Conservation (phyloP, 2,797 vertebrate species). For the Botia kubotai region DNA sequence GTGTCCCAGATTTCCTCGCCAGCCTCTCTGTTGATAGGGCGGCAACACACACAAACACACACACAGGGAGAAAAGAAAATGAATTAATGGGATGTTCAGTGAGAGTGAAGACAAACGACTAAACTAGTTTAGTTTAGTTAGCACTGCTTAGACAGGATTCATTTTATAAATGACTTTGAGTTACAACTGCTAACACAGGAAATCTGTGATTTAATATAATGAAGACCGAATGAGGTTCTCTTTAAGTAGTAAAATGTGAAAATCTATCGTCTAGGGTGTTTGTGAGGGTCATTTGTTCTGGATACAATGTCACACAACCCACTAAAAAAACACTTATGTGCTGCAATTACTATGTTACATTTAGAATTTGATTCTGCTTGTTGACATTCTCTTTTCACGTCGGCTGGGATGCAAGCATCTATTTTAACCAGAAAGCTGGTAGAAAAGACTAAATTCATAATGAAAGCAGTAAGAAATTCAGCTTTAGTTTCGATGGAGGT, state of each 20-base stretch:
- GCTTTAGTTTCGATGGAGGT: not conserved
- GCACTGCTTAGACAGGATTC: no score
- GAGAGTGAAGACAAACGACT: conserved; percentile 29
- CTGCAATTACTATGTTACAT: no score
- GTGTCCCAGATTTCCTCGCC: conserved; percentile 94
- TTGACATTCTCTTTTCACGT: not conserved
- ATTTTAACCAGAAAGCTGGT: not conserved
- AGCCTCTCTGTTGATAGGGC: conserved; percentile 85
- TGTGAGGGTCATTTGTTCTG: no score
- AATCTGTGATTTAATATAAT: no score
- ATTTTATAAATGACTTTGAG: no score
- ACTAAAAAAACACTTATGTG: no score
- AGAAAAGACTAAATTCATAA: not conserved
- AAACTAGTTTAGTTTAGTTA: not conserved
- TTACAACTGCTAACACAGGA: no score
- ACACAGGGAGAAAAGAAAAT: conserved; percentile 40
- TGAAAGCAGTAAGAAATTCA: not conserved
- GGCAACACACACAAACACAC: conserved; percentile 50
- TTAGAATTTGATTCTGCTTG: not conserved
- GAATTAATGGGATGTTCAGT: conserved; percentile 22
- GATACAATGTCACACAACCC: no score
- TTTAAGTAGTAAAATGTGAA: no score
- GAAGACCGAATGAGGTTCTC: no score
- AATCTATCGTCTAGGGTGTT: no score
- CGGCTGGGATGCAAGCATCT: not conserved